Conservation (phyloP, 2,888 invertebrate genomes). For the Noctua janthina region DNA sequence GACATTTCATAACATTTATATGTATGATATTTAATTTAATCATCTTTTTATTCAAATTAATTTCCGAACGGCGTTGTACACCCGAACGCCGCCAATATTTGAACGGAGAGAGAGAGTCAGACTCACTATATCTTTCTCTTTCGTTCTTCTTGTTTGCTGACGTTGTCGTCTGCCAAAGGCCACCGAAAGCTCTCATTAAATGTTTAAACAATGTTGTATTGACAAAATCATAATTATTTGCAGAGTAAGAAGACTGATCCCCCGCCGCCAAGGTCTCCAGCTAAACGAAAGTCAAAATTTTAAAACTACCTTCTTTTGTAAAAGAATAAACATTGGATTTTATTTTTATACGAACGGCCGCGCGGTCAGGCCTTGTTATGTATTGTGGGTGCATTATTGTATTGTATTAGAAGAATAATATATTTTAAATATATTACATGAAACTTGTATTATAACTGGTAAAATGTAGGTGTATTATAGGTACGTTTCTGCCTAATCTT, state of each 20-base stretch:
- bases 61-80: not conserved
- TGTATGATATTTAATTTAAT: not conserved
- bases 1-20: not conserved
- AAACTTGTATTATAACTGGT: not conserved
- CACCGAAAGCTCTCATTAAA: not conserved
- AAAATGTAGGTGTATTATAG: not conserved
- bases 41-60: too few relatives aligned
- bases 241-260: slow-evolving; percentile 88
- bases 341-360: slow-evolving; percentile 72
- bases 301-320: slow-evolving; percentile 65
- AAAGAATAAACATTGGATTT: slow-evolving; percentile 56
- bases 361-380: slow-evolving; percentile 33
- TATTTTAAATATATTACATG: slow-evolving; percentile 11
- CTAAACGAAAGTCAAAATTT: slow-evolving; percentile 85
- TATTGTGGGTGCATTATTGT: slow-evolving; percentile 52
- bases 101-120: not conserved
- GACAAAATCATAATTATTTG: slow-evolving; percentile 65
- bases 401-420: slow-evolving; percentile 29
- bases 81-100: not conserved
- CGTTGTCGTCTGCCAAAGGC: not conserved
- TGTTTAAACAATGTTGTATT: slow-evolving; percentile 38
- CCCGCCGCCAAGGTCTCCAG: slow-evolving; percentile 82
- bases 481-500: not conserved
- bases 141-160: not conserved
- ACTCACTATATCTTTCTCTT: not conserved